Evolutionary conservation across 2,797 vertebrate genomes (phyloP).

Genomic region (Moxostoma hubbsi): DNA sequence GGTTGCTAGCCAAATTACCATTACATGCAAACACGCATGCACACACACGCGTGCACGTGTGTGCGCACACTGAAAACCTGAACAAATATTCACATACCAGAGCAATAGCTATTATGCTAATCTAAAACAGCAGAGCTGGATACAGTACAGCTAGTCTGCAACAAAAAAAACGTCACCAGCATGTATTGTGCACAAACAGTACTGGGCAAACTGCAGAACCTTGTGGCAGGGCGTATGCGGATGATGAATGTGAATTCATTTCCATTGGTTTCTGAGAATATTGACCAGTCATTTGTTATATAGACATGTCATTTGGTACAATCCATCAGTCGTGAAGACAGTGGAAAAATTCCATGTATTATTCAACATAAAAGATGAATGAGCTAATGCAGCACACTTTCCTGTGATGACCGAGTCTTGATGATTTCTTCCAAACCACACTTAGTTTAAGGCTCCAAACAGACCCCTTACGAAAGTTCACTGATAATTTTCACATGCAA

Average conservation of each 20-base stretch:
- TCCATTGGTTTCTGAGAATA: conserved; percentile 17
- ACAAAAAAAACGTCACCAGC: background rate
- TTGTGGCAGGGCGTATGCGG: background rate
- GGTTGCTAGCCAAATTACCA: conserved; percentile 25
- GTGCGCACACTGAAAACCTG: background rate
- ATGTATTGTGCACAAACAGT: background rate
- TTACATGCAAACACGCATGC: conserved; percentile 1
- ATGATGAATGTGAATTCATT: background rate
- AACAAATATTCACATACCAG: conserved; percentile 47
- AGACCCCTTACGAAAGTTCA: too few species aligned
- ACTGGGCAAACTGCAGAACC: background rate
- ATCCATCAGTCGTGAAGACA: background rate
- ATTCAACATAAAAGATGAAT: background rate
- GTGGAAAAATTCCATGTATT: background rate
- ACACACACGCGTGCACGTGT: background rate
- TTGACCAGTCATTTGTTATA: background rate
- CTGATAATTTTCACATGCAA: too few species aligned
- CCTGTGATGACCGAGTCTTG: conserved; percentile 3
- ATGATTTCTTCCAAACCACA: conserved; percentile 40
- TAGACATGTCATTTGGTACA: background rate
- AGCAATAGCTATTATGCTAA: conserved; percentile 12
- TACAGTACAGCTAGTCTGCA: background rate
- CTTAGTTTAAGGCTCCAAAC: conserved; percentile 12
- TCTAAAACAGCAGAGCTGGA: conserved; percentile 5
- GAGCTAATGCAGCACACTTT: background rate